Base-by-base conservation (phyloP, 2,888 invertebrate species). In the Nephrocerus scutellatus region DNA sequence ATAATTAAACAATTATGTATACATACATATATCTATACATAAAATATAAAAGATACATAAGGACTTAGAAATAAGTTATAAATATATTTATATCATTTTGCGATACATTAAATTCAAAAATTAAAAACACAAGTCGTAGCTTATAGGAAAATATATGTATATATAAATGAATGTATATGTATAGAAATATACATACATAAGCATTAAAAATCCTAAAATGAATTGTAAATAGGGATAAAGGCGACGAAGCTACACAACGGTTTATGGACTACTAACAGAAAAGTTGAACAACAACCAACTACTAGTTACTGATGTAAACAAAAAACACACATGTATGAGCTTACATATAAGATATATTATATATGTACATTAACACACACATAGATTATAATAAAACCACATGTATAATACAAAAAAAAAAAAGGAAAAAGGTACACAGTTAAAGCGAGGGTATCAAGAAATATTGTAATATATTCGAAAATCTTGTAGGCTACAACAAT, bases 151-250 rank as follows among this genome's bases (percentile, higher is more conserved):
- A 31, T 15, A 26, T 16, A 24, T 15, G 29, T 20, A 28, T 20
- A 15, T 21, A 16, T n/a, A 29, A 8, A 36, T 15, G 18, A 33
- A 36, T 26, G 23, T 24, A 14, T 14, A 23, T 6, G 8, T 24
- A 10, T 31, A 30, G 21, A 35, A 45, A 13, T 29, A 36, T 40
- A 18, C 26, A 33, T 30, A 25, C 12, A 14, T 25, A 13, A 32
- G 30, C 22, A 24, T 30, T 21, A 32, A 15, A 19, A 19, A 32
- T 50, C 47, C 52, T 52, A 44, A 56, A 54, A 53, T 40, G 54
- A 57, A 57, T 57, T 14, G 20, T 29, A 21, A 36, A 33, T 9
- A 9, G 22, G 13, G 14, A 13, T 16, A 18, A 10, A 14, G 9
- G 21, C 20, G 24, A 28, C 26, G 14, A 12, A 26, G 6, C 14